These are phyloP conservation scores for Dastarcus helophoroides DNA, from an alignment of 2,888 invertebrate genomes.

Conservation along the genomic window DNA sequence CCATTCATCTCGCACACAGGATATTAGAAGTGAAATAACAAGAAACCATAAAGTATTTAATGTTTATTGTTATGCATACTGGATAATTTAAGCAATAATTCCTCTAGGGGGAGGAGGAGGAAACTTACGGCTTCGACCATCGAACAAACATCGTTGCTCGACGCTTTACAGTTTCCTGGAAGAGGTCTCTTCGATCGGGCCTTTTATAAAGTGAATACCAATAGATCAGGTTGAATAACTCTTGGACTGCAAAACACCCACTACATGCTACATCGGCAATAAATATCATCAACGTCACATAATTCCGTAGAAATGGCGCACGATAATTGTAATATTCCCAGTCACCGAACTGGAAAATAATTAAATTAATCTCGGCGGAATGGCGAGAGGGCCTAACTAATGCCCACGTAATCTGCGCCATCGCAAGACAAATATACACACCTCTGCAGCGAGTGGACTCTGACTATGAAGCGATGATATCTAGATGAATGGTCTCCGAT, in stretches of 20 bases:
- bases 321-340: conserved; percentile 1
- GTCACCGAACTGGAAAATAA: background rate
- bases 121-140: background rate
- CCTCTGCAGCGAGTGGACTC: no score
- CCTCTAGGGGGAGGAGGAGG: background rate
- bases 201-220: conserved; percentile 15
- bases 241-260: conserved; percentile 3
- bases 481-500: no score
- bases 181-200: conserved; percentile 4
- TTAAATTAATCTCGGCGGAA: conserved; percentile 1
- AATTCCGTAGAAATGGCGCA: conserved; percentile 1
- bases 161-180: conserved; percentile 15
- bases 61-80: conserved; percentile 13
- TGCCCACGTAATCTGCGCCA: no score
- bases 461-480: no score
- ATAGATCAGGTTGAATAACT: conserved; percentile 16
- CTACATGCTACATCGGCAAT: background rate
- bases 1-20: conserved; percentile 14
- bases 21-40: conserved; percentile 19
- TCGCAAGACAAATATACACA: no score
- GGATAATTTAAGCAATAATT: conserved; percentile 13
- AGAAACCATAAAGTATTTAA: conserved; percentile 16
- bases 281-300: background rate
- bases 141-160: conserved; percentile 3
- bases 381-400: no score